phyloP scores from a whole-genome alignment of 2,888 invertebrate species.

The Sinopyrophorus schimmeli region DNA sequence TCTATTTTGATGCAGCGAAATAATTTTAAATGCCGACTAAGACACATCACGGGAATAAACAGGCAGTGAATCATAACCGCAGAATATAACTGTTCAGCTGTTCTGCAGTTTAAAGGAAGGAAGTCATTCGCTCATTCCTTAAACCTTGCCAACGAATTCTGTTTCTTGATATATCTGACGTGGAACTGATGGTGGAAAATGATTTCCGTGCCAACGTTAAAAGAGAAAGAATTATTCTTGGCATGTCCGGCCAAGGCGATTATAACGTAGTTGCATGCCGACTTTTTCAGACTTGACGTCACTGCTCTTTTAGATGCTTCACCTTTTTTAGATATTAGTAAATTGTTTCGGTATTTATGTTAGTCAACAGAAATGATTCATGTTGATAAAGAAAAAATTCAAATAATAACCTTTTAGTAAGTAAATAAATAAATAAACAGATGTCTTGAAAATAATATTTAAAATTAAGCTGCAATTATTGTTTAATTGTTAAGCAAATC shows the following conservation, averaged over 20 bases:
- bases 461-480: no score
- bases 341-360: no score
- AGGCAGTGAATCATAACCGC: slow-evolving; percentile 36
- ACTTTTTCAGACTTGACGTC: slow-evolving; percentile 20
- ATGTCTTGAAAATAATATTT: no score
- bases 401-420: no score
- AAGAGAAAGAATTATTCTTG: slow-evolving; percentile 30
- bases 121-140: slow-evolving; percentile 34
- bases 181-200: slow-evolving; percentile 26
- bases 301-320: slow-evolving; percentile 13
- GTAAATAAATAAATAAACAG: no score
- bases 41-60: slow-evolving; percentile 26
- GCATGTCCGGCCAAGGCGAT: slow-evolving; percentile 33
- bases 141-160: slow-evolving; percentile 27
- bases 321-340: slow-evolving; percentile 21
- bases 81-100: slow-evolving; percentile 33
- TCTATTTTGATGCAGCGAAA: no score
- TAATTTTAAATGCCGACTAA: slow-evolving; percentile 16
- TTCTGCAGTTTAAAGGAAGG: slow-evolving; percentile 37
- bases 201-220: slow-evolving; percentile 28
- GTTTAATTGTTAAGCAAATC: no score
- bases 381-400: no score
- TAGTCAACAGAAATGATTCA: no score
- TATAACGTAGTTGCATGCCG: slow-evolving; percentile 20
- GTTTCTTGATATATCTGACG: slow-evolving; percentile 25